Evolutionary conservation across 2,888 invertebrate genomes (phyloP).

Genomic region (Steromphala cineraria): DNA sequence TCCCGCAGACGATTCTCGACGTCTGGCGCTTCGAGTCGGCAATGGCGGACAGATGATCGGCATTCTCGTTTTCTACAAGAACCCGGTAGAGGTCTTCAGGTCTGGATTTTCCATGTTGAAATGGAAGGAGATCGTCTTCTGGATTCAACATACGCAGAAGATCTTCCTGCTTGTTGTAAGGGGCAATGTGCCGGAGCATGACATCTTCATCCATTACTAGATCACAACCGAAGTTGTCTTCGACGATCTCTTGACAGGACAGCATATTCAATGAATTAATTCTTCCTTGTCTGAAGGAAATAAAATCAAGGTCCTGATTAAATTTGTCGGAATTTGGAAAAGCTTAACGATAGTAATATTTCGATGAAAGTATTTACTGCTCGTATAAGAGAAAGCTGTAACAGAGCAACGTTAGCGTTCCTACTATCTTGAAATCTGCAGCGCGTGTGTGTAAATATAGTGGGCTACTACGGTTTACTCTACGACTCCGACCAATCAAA

Average conservation of each 20-base stretch:
- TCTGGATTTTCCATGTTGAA: background rate
- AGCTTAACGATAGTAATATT: too few relatives aligned
- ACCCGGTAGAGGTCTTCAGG: background rate
- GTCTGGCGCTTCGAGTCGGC: background rate
- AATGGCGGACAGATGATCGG: background rate
- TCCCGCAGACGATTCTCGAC: conserved; percentile 8
- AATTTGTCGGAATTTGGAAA: too few relatives aligned
- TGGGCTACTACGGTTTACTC: too few relatives aligned
- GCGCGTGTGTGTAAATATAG: too few relatives aligned
- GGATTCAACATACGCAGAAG: background rate
- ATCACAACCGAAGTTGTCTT: background rate
- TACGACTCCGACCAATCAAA: too few relatives aligned
- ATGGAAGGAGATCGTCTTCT: background rate
- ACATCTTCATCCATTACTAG: background rate
- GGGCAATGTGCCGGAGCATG: background rate
- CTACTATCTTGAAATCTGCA: too few relatives aligned
- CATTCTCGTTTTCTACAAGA: background rate
- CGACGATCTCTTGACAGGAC: background rate
- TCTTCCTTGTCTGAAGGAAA: too few relatives aligned
- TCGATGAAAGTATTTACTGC: too few relatives aligned
- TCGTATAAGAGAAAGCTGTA: too few relatives aligned
- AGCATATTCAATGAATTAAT: background rate
- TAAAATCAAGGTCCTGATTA: too few relatives aligned
- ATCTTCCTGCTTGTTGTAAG: background rate
- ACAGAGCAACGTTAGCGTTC: too few relatives aligned